Evolutionary conservation across 1,140 invertebrate species (phyloP), one percentile per base, ranked within the genome.

Genomic region (Camponotus pennsylvanicus): DNA sequence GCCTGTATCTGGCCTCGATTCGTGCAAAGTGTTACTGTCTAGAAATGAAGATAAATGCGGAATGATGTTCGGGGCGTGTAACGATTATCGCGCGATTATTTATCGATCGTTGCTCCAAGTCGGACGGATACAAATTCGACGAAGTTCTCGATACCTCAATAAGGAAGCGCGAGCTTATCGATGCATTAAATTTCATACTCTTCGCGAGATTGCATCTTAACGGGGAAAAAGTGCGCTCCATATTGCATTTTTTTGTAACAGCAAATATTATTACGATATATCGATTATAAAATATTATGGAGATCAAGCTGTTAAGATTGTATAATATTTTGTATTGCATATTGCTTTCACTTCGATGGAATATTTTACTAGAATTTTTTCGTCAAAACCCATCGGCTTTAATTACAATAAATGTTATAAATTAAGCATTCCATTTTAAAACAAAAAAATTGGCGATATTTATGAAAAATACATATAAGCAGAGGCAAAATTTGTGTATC

Each of bases 21-120:
- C 27, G 40, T 13, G 37, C 55, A 21, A 76, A 61, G 59, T 79
- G 66, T 73, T 55, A 63, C 83, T 85, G 75, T 85, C 79, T 75
- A 70, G 57, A 83, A 83, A 83, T 86, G 52, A 79, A 61, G 64
- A 86, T 79, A 86, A 86, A 86, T 69, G 52, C 37, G 76, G 37
- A 80, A 27, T 59, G 45, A 45, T 66, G 42, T 85, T 55, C 73
- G 21, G 73, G 75, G 63, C 82, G 75, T 78, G 71, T 85, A 66
- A 85, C 34, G 73, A 78, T 78, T 85, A 77, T 85, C 82, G 27
- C 75, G 42, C 82, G 63, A 85, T 78, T 78, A 64, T 64, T 64
- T 78, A 78, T 66, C 71, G 75, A 40, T 59, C 45, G 27, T n/a
- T 52, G 70, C 40, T n/a, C 15, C 7, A 83, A 59, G 13, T 63